Base-by-base conservation (phyloP, 2,888 invertebrate species). In the Ennomos erosarius region DNA sequence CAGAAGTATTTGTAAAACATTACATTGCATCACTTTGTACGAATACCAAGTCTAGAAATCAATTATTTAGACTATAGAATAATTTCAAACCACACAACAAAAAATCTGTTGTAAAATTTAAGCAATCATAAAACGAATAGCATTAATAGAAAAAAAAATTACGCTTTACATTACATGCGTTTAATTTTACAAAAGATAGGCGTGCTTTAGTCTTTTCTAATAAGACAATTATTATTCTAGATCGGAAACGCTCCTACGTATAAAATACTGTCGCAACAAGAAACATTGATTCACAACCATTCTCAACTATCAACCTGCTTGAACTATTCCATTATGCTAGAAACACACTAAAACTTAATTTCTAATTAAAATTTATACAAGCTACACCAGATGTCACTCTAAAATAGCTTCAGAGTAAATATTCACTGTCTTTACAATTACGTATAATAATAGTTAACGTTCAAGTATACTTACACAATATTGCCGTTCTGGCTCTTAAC, bases 251-350 rank as follows among this genome's bases (percentile, higher is more conserved):
- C 64, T 26, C 59, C 62, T 69, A 63, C 49, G 58, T 65, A 67
- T 60, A 70, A 71, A 81, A 60, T 50, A 79, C 73, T 75, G 81
- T 74, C 69, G 78, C 80, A 87, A 85, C 87, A 85, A 84, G 81
- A 83, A 81, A 78, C 75, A 78, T 74, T 76, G 79, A 79, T 76
- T 78, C 87, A 87, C 87, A 87, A 87, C 87, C 87, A 78, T 86
- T 79, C 84, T 79, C 81, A 72, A 77, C 70, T 80, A 79, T 74
- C 74, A 75, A 78, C 70, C 75, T 48, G 60, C 60, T 65, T 62
- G 64, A 64, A 61, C 60, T 65, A 59, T 60, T 55, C 37, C 45
- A 52, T 55, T 64, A 67, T 64, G 59, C 64, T 67, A 67, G 45
- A 58, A 62, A 51, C 65, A 62, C 68, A 73, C 67, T 63, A 65